Conservation (phyloP, 2,888 invertebrate genomes). For the Drosophila tripunctata region DNA sequence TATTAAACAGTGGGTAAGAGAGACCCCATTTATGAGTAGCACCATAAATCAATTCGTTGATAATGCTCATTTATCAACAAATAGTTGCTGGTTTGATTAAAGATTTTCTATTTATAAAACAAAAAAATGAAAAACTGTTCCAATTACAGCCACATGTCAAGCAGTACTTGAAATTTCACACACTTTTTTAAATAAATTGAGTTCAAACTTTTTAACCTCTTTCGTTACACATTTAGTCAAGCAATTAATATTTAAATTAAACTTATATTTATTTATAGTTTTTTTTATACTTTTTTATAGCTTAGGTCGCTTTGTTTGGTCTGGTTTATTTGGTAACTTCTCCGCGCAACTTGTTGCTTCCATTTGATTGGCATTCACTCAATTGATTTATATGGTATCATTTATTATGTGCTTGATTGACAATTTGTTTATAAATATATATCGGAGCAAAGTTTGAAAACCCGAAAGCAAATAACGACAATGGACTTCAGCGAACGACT, state of each 20-base stretch:
- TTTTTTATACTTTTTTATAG: no score
- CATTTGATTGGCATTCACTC: conserved; percentile 77
- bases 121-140: not conserved
- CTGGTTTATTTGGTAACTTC: conserved; percentile 41
- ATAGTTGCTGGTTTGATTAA: conserved; percentile 5
- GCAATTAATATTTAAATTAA: no score
- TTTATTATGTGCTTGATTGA: conserved; percentile 67
- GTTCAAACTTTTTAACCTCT: no score
- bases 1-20: conserved; percentile 45
- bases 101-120: not conserved
- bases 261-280: no score
- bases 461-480: conserved; percentile 19
- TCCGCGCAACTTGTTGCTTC: conserved; percentile 61
- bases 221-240: no score
- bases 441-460: conserved; percentile 15
- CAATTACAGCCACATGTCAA: not conserved
- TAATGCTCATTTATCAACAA: conserved; percentile 68
- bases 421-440: conserved; percentile 65
- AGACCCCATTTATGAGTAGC: conserved; percentile 57
- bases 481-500: conserved; percentile 40
- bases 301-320: no score
- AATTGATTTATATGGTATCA: conserved; percentile 76
- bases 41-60: conserved; percentile 77
- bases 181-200: no score
- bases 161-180: not conserved